Conservation (phyloP, 2,888 invertebrate genomes). For the Selenia dentaria region DNA sequence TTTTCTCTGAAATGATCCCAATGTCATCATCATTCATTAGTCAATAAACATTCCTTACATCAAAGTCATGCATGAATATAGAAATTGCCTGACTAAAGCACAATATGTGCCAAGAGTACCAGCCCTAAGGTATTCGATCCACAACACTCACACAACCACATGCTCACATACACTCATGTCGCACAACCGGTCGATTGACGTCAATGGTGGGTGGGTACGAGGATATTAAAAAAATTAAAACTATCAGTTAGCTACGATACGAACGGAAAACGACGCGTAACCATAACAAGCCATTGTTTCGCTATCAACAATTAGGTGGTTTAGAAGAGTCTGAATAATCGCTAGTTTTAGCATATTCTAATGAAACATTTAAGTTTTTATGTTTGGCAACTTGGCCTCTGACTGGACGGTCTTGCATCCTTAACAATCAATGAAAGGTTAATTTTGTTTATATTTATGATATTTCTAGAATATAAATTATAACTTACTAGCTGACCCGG, state of each 20-base stretch:
- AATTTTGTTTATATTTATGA: too few relatives aligned
- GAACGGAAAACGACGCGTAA: slow-evolving; percentile 55
- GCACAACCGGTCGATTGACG: slow-evolving; percentile 75
- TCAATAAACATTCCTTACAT: background rate
- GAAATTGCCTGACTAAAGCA: background rate
- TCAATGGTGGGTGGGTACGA: slow-evolving; percentile 72
- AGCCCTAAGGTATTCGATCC: slow-evolving; percentile 12
- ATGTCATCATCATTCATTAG: too few relatives aligned
- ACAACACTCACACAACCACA: slow-evolving; percentile 5
- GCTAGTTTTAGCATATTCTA: slow-evolving; percentile 18
- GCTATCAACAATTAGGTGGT: slow-evolving; percentile 40
- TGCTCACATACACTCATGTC: slow-evolving; percentile 45
- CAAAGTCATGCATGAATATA: background rate
- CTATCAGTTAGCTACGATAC: slow-evolving; percentile 76
- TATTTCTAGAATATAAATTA: too few relatives aligned
- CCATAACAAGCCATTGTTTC: slow-evolving; percentile 72
- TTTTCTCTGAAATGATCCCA: background rate
- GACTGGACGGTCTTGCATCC: too few relatives aligned
- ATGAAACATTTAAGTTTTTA: slow-evolving; percentile 10
- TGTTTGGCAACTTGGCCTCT: slow-evolving; percentile 1
- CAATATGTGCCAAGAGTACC: background rate
- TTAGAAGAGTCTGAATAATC: slow-evolving; percentile 8
- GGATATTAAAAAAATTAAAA: slow-evolving; percentile 68
- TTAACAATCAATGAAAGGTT: too few relatives aligned
- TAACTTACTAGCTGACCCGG: too few relatives aligned